These are phyloP conservation scores for Ambastaia sidthimunki DNA, from an alignment of 2,797 vertebrate genomes.

Conservation along the genomic window DNA sequence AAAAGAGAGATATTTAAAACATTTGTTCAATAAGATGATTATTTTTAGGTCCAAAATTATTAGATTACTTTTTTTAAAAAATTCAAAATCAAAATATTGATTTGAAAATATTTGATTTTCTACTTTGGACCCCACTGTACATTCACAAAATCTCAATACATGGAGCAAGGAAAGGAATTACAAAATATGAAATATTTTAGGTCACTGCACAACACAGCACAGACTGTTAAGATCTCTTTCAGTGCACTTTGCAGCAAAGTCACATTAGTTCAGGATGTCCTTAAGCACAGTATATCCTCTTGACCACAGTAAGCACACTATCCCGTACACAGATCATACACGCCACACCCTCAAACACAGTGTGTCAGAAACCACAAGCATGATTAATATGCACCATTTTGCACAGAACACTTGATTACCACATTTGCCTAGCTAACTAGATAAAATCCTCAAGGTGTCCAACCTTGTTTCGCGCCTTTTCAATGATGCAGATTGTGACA, in stretches of 20 bases:
- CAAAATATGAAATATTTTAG: not conserved
- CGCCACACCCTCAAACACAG: constrained; percentile 7
- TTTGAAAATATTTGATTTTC: too few species aligned
- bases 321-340: constrained; percentile 3
- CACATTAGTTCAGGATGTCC: not conserved
- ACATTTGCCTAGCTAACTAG: not conserved
- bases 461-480: not conserved
- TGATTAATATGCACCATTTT: not conserved
- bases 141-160: not conserved
- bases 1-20: not conserved
- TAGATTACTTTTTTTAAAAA: too few species aligned
- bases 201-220: not conserved
- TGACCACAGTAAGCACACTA: not conserved
- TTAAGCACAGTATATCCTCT: constrained; percentile 1
- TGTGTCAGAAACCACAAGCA: not conserved
- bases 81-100: too few species aligned
- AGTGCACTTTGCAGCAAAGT: not conserved
- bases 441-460: not conserved
- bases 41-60: too few species aligned
- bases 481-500: not conserved
- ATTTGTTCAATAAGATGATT: not conserved
- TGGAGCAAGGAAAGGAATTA: not conserved
- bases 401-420: not conserved
- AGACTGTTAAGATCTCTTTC: not conserved
- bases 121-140: too few species aligned